Percentiles rank a stretch among this genome's conserved stretches.
Evolutionary conservation across 2,888 invertebrate genomes (phyloP).

Genomic region (Drosophila fulvimacula): DNA sequence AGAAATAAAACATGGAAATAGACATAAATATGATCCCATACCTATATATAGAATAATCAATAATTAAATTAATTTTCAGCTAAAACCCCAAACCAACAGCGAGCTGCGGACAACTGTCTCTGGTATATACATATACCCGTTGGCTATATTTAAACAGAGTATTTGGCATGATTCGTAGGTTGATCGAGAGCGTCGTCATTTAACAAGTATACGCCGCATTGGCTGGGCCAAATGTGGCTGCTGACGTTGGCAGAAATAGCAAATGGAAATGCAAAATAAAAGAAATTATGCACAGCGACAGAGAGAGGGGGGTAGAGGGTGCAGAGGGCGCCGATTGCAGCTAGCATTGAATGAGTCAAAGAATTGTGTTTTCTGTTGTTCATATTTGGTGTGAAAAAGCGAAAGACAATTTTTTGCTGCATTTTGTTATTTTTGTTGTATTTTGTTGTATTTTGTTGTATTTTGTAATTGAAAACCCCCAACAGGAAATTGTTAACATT

Average conservation of each 20-base stretch:
- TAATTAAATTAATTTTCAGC: not conserved
- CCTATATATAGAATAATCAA: not conserved
- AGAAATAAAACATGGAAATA: not conserved
- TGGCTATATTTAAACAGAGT: not conserved
- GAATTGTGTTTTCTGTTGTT: conserved; percentile 32
- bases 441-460: conserved; percentile 3
- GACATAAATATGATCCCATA: not conserved
- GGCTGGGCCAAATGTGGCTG: conserved; percentile 43
- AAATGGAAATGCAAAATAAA: not conserved
- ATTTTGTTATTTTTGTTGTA: conserved; percentile 16
- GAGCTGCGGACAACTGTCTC: not conserved
- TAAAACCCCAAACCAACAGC: not conserved
- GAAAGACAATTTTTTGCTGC: conserved; percentile 29
- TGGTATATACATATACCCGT: not conserved
- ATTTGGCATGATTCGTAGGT: conserved; percentile 2
- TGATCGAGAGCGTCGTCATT: conserved; percentile 47
- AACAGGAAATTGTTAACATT: conserved; percentile 73
- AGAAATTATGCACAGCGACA: conserved; percentile 4
- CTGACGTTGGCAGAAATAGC: conserved; percentile 45
- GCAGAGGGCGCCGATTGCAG: not conserved
- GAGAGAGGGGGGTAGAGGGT: not conserved
- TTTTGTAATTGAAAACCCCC: conserved; percentile 59
- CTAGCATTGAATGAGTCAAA: conserved; percentile 63
- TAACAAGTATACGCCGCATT: conserved; percentile 66
- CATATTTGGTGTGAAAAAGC: conserved; percentile 69